A percentile compares a stretch with the other conserved stretches of the same genome.
These are phyloP conservation scores for Acrossocheilus wenchowensis DNA, from an alignment of 2,797 vertebrate species.

Conservation along the genomic window DNA sequence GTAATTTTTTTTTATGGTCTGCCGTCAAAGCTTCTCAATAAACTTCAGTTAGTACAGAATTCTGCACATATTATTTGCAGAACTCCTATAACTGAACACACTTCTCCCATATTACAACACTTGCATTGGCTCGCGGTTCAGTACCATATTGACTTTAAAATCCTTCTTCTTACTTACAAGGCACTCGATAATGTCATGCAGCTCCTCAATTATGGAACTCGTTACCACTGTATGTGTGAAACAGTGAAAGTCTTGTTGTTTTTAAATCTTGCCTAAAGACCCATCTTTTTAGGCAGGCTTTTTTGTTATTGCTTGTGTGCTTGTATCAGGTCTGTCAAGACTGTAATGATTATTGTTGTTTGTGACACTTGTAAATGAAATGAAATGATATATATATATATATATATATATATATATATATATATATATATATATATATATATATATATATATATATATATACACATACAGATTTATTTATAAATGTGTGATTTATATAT, in stretches of 20 bases:
- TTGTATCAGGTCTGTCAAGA: background rate
- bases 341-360: background rate
- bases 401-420: too few relatives aligned
- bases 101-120: background rate
- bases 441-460: too few relatives aligned
- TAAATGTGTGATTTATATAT: too few relatives aligned
- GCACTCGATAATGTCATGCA: background rate
- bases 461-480: too few relatives aligned
- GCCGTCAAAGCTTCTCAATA: background rate
- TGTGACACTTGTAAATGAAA: background rate
- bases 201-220: background rate
- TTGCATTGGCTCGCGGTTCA: background rate
- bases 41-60: background rate
- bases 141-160: background rate
- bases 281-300: background rate
- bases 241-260: background rate
- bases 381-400: too few relatives aligned
- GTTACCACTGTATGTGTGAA: background rate
- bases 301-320: background rate
- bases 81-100: background rate
- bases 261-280: background rate
- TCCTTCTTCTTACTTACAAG: background rate
- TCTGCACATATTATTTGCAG: background rate
- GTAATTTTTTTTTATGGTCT: background rate
- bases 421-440: too few relatives aligned